Conservation (phyloP, 2,797 vertebrate genomes). For the Merluccius polli region DNA sequence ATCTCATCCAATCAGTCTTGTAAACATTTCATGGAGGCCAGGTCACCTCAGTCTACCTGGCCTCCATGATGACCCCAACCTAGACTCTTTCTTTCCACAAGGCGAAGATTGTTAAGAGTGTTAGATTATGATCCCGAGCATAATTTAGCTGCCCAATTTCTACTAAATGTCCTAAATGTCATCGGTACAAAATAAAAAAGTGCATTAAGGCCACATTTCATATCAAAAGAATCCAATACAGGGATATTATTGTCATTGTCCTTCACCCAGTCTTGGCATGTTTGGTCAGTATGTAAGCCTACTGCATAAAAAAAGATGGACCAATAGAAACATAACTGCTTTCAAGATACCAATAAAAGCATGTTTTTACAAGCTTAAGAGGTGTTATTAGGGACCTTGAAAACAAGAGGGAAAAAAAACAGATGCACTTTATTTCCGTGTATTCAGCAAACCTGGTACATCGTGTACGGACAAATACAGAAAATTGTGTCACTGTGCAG, state of each 20-base stretch:
- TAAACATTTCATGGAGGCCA: slow-evolving; percentile 6
- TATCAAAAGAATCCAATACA: background rate
- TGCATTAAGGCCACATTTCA: background rate
- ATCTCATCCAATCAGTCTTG: slow-evolving; percentile 14
- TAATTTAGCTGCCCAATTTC: background rate
- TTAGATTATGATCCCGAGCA: background rate
- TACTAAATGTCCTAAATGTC: background rate
- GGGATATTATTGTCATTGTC: background rate
- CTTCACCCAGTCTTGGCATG: background rate
- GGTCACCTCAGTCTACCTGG: slow-evolving; percentile 10
- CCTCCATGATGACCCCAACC: background rate
- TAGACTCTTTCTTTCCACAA: background rate
- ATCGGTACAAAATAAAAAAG: no score
- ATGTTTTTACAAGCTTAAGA: background rate
- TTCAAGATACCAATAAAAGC: background rate
- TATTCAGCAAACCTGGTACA: background rate
- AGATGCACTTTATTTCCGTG: background rate
- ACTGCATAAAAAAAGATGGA: background rate
- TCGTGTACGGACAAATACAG: background rate
- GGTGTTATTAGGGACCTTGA: background rate
- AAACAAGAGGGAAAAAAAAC: background rate
- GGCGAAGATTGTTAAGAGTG: background rate
- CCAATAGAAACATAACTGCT: background rate
- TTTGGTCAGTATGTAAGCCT: background rate
- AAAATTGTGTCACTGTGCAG: background rate